Evolutionary conservation across 1,140 invertebrate species (phyloP).

Genomic region (Uloborus diversus): DNA sequence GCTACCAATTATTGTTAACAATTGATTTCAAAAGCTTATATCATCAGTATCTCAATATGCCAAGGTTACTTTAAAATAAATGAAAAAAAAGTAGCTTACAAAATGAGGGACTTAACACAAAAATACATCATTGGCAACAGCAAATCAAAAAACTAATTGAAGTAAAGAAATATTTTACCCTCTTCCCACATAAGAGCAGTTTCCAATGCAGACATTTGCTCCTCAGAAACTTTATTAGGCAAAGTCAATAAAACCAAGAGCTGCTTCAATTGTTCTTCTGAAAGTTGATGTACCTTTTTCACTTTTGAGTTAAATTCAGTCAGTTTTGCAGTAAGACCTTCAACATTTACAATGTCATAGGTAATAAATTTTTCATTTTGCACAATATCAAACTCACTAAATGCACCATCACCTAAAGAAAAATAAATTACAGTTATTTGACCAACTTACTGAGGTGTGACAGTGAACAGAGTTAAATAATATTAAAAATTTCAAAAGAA

Average conservation of each 20-base stretch:
- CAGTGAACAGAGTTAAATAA: not conserved
- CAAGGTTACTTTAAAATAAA: too few species aligned
- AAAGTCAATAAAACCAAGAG: constrained; percentile 25
- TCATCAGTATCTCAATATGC: too few species aligned
- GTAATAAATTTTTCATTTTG: constrained; percentile 36
- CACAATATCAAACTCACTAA: constrained; percentile 9
- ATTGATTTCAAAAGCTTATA: too few species aligned
- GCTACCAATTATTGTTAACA: too few species aligned
- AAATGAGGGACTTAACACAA: too few species aligned
- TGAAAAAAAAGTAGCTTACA: too few species aligned
- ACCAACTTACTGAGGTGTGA: not conserved
- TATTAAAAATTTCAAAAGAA: not conserved
- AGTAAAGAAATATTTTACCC: constrained; percentile 9
- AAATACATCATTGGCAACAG: too few species aligned
- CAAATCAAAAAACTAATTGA: too few species aligned
- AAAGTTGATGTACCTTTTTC: constrained; percentile 10
- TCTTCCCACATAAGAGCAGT: constrained; percentile 61
- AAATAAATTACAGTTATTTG: constrained; percentile 11
- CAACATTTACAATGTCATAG: constrained; percentile 42
- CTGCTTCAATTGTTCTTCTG: constrained; percentile 2
- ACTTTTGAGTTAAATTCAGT: constrained; percentile 34
- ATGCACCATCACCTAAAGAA: not conserved
- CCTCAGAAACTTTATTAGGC: constrained; percentile 25
- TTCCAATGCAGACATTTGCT: constrained; percentile 29
- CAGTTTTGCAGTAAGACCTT: constrained; percentile 29